Evolutionary conservation across 1,140 invertebrate species (phyloP), one percentile per base, ranked within the genome.

Genomic region (Yoshiicerus persimilis): DNA sequence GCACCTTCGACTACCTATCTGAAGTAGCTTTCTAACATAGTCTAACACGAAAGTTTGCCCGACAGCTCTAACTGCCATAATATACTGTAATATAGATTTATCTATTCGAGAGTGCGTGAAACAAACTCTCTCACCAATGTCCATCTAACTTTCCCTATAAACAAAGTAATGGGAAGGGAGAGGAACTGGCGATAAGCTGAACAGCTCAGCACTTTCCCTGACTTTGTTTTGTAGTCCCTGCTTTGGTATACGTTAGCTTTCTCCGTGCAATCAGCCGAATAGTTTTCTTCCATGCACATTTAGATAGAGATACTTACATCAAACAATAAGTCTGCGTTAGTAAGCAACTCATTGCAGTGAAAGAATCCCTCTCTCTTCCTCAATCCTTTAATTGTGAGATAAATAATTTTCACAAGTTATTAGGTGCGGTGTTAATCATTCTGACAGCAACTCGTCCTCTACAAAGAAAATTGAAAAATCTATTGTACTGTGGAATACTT

Each of bases 401-500:
- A 80, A 80, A 80, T 80, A 80, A 80, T 80, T 80, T 38, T 80
- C 75, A 80, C 75, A 80, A 80, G 75, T 80, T 80, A 80, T 80
- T 80, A 80, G 75, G 16, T 38, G 5, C 34, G 75, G 20, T 80
- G 75, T 80, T 80, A 80, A 80, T 80, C 75, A 80, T 80, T 80
- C 32, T 38, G 75, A 80, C 75, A 80, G 32, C 4, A 38, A 80
- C 34, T 36, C 75, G 16, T 80, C 75, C 34, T 36, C 8, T 6
- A 38, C 16, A n/a, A 32, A 80, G 75, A 25, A 80, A 80, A 80
- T 36, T 36, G 75, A 34, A 34, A 80, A 80, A 34, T 80, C 30
- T 80, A 80, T 80, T 38, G 75, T 38, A n/a, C n/a, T 56, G 47
- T 16, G n/a, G 47, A 56, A 56, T 56, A 34, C n/a, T 80, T 36